Evolutionary conservation across 2,797 vertebrate species (phyloP).

Genomic region (Scomberomorus guttatus): DNA sequence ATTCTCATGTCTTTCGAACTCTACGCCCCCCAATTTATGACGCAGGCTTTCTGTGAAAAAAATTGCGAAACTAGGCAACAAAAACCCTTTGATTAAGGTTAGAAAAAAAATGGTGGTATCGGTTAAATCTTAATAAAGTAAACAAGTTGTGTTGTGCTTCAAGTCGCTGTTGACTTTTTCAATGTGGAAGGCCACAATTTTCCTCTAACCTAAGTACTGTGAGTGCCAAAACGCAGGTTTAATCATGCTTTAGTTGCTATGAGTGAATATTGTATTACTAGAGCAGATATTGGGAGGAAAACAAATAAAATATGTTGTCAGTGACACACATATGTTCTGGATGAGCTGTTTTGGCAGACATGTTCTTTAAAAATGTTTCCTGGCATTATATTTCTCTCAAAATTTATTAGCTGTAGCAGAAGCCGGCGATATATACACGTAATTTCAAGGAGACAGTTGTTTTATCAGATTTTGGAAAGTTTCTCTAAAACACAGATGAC

Average conservation of each 20-base stretch:
- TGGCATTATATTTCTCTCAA: not conserved
- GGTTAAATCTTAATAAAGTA: too few relatives aligned
- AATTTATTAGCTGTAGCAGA: not conserved
- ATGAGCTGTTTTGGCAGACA: not conserved
- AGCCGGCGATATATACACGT: not conserved
- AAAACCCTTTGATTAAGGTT: not conserved
- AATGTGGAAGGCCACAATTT: not conserved
- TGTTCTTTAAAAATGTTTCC: not conserved
- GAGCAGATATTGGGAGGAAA: not conserved
- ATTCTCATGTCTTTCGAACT: not conserved
- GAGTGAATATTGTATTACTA: not conserved
- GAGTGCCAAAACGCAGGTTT: too few relatives aligned
- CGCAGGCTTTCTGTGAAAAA: not conserved
- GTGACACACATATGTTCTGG: constrained; percentile 4
- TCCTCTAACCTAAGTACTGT: not conserved
- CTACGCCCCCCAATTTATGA: not conserved
- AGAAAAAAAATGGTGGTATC: too few relatives aligned
- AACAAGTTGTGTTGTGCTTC: not conserved
- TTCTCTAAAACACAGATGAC: not conserved
- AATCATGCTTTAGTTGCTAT: not conserved
- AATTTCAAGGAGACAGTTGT: not conserved
- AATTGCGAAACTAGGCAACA: too few relatives aligned
- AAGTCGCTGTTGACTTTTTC: not conserved
- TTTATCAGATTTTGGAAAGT: not conserved
- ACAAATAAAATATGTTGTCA: not conserved